Conservation (phyloP, 1,140 invertebrate genomes). For the Samia ricini region DNA sequence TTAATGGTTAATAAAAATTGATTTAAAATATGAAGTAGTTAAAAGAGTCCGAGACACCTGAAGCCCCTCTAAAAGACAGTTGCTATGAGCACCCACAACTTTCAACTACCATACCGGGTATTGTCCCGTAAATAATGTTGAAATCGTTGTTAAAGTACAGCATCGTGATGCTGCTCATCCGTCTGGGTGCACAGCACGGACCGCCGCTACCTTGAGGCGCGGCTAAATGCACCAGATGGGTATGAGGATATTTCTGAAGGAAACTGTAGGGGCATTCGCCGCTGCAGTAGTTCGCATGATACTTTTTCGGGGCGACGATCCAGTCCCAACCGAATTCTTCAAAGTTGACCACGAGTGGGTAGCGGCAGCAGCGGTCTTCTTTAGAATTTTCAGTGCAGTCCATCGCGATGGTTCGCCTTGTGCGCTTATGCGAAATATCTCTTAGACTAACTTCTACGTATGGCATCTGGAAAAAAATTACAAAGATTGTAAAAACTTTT, state of each 20-base stretch:
- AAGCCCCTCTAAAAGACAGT: constrained; percentile 25
- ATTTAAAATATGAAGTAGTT: no score
- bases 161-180: constrained; percentile 94
- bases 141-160: constrained; percentile 94
- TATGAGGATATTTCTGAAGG: constrained; percentile 94
- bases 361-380: constrained; percentile 91
- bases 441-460: constrained; percentile 88
- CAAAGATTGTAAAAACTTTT: no score
- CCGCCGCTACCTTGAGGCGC: constrained; percentile 83
- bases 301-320: constrained; percentile 97
- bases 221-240: constrained; percentile 92
- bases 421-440: constrained; percentile 80
- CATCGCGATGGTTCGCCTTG: constrained; percentile 86
- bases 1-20: no score
- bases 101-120: constrained; percentile 96
- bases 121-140: constrained; percentile 92
- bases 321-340: constrained; percentile 98
- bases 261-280: constrained; percentile 96
- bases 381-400: constrained; percentile 87
- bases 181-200: constrained; percentile 93
- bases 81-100: constrained; percentile 93
- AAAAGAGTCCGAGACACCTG: constrained; percentile 18
- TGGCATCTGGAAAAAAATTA: constrained; percentile 83
- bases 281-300: constrained; percentile 97
- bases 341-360: constrained; percentile 96